A percentile compares a stretch with the other conserved stretches of the same genome.
phyloP scores from a whole-genome alignment of 2,113 vertebrate genomes.

The Oostethus manadensis region DNA sequence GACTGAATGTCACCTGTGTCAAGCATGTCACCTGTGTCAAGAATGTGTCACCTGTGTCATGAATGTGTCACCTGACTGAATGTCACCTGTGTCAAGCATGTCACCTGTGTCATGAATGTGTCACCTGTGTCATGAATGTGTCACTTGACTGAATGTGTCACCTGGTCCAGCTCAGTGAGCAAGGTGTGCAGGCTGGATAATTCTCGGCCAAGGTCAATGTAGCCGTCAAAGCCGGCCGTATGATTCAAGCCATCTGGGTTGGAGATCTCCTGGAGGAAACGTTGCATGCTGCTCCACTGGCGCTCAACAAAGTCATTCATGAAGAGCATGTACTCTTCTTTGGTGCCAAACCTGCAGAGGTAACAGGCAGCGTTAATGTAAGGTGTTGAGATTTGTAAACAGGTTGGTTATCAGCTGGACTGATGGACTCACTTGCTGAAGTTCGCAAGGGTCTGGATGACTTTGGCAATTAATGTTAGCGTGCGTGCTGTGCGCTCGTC shows the following conservation, averaged over 20 bases:
- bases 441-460: constrained; percentile 97
- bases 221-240: constrained; percentile 90
- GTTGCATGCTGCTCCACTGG: constrained; percentile 96
- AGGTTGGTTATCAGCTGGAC: not conserved
- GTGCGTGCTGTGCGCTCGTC: constrained; percentile 93
- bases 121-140: not conserved
- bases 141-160: constrained; percentile 33
- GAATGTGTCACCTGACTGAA: too few species aligned
- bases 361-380: not conserved
- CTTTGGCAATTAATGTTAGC: constrained; percentile 95
- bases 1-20: not conserved
- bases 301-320: constrained; percentile 98
- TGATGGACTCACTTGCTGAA: constrained; percentile 84
- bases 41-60: too few species aligned
- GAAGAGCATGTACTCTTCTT: constrained; percentile 98
- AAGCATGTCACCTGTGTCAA: not conserved
- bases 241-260: constrained; percentile 91
- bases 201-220: constrained; percentile 93
- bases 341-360: constrained; percentile 85
- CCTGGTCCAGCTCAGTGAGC: constrained; percentile 94
- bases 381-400: not conserved
- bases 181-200: constrained; percentile 87
- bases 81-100: too few species aligned
- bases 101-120: too few species aligned
- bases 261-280: constrained; percentile 94